These are phyloP conservation scores for Amblyraja radiata DNA, from an alignment of 2,797 vertebrate species.

Conservation along the genomic window DNA sequence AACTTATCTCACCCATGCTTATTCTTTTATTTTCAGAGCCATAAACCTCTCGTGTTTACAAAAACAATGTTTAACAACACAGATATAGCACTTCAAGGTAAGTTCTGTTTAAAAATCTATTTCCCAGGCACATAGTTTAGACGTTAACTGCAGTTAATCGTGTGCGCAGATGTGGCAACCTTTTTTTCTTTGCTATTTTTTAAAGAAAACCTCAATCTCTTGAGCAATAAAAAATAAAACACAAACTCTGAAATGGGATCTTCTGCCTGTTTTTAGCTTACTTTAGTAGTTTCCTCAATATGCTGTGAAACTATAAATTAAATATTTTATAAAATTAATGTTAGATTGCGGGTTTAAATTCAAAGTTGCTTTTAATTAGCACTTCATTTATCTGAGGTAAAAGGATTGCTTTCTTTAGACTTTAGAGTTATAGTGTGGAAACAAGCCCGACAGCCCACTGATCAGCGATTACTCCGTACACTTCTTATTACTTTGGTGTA, in stretches of 20 bases:
- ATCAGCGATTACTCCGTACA: background rate
- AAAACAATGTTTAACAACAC: slow-evolving; percentile 79
- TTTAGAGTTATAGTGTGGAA: no score
- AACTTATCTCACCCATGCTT: background rate
- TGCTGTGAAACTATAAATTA: background rate
- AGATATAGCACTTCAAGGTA: slow-evolving; percentile 72
- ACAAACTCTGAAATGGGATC: background rate
- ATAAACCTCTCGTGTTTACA: slow-evolving; percentile 64
- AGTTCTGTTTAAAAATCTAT: slow-evolving; percentile 42
- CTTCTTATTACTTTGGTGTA: background rate
- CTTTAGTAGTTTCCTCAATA: background rate
- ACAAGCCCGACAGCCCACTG: no score
- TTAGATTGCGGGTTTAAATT: no score
- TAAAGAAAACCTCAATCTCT: background rate
- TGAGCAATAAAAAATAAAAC: background rate
- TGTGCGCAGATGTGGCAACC: background rate
- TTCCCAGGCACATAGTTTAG: background rate
- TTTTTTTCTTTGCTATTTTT: background rate
- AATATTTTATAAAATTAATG: no score
- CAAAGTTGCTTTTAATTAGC: no score
- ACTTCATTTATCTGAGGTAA: no score
- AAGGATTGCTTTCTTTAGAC: no score
- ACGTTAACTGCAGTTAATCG: background rate
- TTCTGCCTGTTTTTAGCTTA: background rate
- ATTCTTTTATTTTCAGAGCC: slow-evolving; percentile 56